Percentiles rank a stretch among this genome's conserved stretches.
These are phyloP conservation scores for Neofelis nebulosa DNA, from an alignment of 2,113 vertebrate species.

Conservation along the genomic window DNA sequence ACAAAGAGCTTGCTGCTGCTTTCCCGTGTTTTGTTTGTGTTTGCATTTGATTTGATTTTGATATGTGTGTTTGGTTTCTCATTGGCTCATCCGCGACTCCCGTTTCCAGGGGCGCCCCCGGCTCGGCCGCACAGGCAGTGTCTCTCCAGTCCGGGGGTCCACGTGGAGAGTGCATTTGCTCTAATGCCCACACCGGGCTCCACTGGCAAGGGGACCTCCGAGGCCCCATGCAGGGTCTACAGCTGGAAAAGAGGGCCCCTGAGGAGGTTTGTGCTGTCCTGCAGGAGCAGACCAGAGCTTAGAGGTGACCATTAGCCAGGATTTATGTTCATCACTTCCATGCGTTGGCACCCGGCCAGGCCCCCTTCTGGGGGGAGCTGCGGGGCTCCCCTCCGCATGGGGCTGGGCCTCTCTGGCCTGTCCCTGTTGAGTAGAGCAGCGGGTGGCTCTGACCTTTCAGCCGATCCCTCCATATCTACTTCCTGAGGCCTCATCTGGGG, in stretches of 20 bases:
- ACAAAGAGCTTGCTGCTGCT: slow-evolving; percentile 64
- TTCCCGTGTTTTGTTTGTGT: slow-evolving; percentile 65
- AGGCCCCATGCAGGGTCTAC: not conserved
- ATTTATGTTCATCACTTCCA: not conserved
- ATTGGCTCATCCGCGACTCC: slow-evolving; percentile 59
- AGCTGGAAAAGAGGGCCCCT: slow-evolving; percentile 18
- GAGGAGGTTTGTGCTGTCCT: slow-evolving; percentile 37
- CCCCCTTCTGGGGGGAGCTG: not conserved
- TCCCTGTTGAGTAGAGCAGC: not conserved
- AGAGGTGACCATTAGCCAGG: slow-evolving; percentile 47
- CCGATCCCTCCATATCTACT: not conserved
- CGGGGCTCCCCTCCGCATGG: not conserved
- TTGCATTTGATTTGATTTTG: slow-evolving; percentile 67
- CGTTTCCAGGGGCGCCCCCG: slow-evolving; percentile 54
- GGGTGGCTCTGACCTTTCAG: not conserved
- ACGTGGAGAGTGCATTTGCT: slow-evolving; percentile 53
- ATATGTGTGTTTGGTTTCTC: slow-evolving; percentile 68
- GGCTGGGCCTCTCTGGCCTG: not conserved
- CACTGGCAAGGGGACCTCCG: not conserved
- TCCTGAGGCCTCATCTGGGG: not conserved
- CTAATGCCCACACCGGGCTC: slow-evolving; percentile 45
- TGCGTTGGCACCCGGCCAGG: slow-evolving; percentile 54
- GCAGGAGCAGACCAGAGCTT: slow-evolving; percentile 33
- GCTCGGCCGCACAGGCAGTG: slow-evolving; percentile 24
- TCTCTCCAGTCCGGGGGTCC: slow-evolving; percentile 22